Evolutionary conservation across 2,888 invertebrate genomes (phyloP).

Genomic region (Malthinus seriepunctatus): DNA sequence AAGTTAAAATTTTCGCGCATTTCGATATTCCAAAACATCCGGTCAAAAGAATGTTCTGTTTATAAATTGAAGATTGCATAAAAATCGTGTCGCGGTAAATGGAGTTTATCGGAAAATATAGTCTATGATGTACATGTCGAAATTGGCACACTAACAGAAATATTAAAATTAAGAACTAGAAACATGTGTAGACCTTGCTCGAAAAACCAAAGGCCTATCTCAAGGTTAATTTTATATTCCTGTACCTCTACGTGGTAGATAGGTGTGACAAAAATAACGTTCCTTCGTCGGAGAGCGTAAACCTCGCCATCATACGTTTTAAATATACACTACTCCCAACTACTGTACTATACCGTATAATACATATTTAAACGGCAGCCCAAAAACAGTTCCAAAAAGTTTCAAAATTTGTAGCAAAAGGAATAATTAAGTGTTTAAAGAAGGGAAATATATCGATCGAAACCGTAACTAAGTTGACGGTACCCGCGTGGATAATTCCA

Average conservation of each 20-base stretch:
- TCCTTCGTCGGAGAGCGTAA: slow-evolving; percentile 10
- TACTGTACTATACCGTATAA: slow-evolving; percentile 8
- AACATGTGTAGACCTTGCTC: slow-evolving; percentile 18
- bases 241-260: slow-evolving; percentile 9
- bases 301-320: slow-evolving; percentile 15
- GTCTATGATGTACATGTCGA: slow-evolving; percentile 3
- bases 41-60: background rate
- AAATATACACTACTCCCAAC: slow-evolving; percentile 13
- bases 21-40: too few species aligned
- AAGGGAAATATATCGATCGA: slow-evolving; percentile 17
- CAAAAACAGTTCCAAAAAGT: slow-evolving; percentile 3
- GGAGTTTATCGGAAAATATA: slow-evolving; percentile 5
- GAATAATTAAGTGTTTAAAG: background rate
- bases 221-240: slow-evolving; percentile 14
- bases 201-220: slow-evolving; percentile 12
- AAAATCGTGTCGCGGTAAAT: slow-evolving; percentile 2
- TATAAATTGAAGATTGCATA: background rate
- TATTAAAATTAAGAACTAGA: slow-evolving; percentile 3
- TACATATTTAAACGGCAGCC: slow-evolving; percentile 5
- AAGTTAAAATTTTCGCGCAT: too few species aligned
- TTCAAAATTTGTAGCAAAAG: background rate
- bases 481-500: slow-evolving; percentile 23
- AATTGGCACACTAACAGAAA: slow-evolving; percentile 1
- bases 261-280: slow-evolving; percentile 19
- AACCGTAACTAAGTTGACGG: slow-evolving; percentile 1